phyloP scores from a whole-genome alignment of 2,888 invertebrate species.

The Cheilosia vulpina region DNA sequence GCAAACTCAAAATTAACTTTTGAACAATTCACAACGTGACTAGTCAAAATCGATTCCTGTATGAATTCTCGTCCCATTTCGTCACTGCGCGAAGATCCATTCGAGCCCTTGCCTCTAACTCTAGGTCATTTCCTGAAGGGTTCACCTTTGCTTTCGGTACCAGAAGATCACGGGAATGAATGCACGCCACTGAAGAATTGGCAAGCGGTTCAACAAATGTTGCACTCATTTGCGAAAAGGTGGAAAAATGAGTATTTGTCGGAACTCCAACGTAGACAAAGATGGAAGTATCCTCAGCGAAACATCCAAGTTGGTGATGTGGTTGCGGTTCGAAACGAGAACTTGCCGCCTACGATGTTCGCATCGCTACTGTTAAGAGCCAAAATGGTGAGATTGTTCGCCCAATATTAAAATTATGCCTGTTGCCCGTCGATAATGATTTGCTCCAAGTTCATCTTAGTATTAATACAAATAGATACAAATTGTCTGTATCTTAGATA shows the following conservation, averaged over 20 bases:
- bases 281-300: conserved; percentile 12
- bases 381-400: conserved; percentile 14
- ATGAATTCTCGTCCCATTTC: conserved; percentile 19
- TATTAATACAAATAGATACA: not conserved
- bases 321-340: conserved; percentile 21
- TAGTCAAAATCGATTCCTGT: conserved; percentile 17
- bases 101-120: not conserved
- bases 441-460: not conserved
- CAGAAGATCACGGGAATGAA: not conserved
- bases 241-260: conserved; percentile 30
- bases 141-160: not conserved
- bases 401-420: conserved; percentile 14
- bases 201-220: conserved; percentile 15
- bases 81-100: not conserved
- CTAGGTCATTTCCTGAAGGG: conserved; percentile 27
- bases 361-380: conserved; percentile 11
- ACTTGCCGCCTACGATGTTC: conserved; percentile 21
- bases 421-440: conserved; percentile 25
- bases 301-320: conserved; percentile 16
- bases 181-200: conserved; percentile 10
- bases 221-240: conserved; percentile 11
- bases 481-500: not conserved
- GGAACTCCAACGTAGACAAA: no score
- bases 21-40: conserved; percentile 14
- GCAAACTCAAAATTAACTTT: conserved; percentile 24